These are phyloP conservation scores for Helicoverpa assulta DNA, from an alignment of 2,888 invertebrate genomes.

Conservation along the genomic window DNA sequence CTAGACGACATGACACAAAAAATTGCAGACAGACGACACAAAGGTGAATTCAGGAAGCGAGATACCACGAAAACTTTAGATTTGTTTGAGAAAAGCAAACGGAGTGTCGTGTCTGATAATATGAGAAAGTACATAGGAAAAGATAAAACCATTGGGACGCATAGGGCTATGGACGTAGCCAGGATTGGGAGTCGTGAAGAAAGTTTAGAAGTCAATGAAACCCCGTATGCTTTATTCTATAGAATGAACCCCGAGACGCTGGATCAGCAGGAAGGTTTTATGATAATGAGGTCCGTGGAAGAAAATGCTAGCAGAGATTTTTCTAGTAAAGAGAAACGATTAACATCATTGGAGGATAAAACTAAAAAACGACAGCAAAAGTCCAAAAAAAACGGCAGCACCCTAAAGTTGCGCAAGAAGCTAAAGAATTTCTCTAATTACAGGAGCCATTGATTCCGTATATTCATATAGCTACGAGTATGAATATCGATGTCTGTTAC, in stretches of 20 bases:
- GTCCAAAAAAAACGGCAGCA: conserved; percentile 50
- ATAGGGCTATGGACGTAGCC: conserved; percentile 43
- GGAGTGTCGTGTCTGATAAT: conserved; percentile 61
- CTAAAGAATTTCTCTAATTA: conserved; percentile 66
- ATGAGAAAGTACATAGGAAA: conserved; percentile 70
- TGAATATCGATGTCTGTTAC: conserved; percentile 39
- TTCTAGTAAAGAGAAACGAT: conserved; percentile 49
- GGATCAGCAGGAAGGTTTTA: conserved; percentile 61
- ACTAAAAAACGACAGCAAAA: conserved; percentile 37
- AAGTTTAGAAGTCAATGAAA: conserved; percentile 61
- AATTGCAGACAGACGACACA: conserved; percentile 54
- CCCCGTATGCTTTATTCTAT: conserved; percentile 79
- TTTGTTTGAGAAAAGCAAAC: conserved; percentile 58
- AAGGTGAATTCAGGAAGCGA: conserved; percentile 63
- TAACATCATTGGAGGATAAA: conserved; percentile 47
- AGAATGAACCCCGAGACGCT: conserved; percentile 72
- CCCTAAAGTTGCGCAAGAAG: conserved; percentile 63
- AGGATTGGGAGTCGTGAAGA: conserved; percentile 68
- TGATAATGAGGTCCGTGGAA: conserved; percentile 55
- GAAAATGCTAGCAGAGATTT: conserved; percentile 46
- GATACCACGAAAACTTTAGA: conserved; percentile 49
- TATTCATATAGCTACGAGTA: conserved; percentile 16
- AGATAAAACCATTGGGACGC: conserved; percentile 58
- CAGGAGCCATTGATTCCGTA: conserved; percentile 42
- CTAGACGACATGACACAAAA: conserved; percentile 65